These are phyloP conservation scores for Petrolisthes manimaculis DNA, from an alignment of 2,888 invertebrate species.

Conservation along the genomic window DNA sequence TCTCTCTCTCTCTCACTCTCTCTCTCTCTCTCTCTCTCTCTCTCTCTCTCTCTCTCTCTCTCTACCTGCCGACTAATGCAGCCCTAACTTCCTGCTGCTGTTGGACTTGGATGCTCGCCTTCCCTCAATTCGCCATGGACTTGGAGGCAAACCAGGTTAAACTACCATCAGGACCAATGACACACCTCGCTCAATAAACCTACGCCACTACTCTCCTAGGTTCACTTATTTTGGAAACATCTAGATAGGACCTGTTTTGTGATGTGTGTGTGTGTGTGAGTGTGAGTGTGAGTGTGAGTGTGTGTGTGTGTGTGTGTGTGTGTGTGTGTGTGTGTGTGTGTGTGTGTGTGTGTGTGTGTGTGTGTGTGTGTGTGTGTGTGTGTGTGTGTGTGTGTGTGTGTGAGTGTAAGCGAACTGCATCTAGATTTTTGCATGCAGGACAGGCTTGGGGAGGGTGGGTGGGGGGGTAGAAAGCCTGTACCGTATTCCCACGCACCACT, in stretches of 20 bases:
- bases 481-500: neutral
- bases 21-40: neutral
- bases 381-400: slow-evolving; percentile 32
- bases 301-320: neutral
- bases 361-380: slow-evolving; percentile 25
- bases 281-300: neutral
- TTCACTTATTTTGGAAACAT: no score
- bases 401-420: slow-evolving; percentile 10
- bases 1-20: neutral
- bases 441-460: no score
- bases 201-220: no score
- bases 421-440: neutral
- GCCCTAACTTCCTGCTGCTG: neutral
- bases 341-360: slow-evolving; percentile 4
- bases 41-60: neutral
- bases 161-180: neutral
- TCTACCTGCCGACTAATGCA: neutral
- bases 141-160: neutral
- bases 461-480: neutral
- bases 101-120: neutral
- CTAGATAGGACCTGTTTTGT: no score
- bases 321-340: slow-evolving; percentile 2
- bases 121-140: neutral
- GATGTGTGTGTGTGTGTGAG: neutral
- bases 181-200: no score